These are phyloP conservation scores for Glyptemys insculpta DNA, from an alignment of 2,797 vertebrate genomes.

Conservation along the genomic window DNA sequence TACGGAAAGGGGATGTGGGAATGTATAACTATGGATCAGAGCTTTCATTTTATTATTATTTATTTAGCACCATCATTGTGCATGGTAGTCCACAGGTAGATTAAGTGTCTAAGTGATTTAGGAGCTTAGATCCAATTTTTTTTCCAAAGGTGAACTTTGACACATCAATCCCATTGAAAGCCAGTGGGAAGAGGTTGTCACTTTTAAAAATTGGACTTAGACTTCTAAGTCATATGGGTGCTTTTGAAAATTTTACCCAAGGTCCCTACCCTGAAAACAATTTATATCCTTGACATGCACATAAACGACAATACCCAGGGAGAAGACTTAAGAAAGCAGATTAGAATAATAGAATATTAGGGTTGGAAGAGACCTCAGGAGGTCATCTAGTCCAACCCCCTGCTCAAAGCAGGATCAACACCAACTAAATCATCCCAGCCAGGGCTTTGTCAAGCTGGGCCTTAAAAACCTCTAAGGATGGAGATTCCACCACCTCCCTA, in stretches of 20 bases:
- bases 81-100: background rate
- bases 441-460: too few relatives aligned
- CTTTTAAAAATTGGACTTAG: background rate
- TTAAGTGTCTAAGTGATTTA: background rate
- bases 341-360: too few relatives aligned
- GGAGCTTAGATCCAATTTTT: background rate
- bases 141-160: background rate
- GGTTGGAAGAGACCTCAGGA: too few relatives aligned
- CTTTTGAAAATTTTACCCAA: background rate
- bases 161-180: background rate
- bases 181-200: background rate
- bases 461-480: too few relatives aligned
- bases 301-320: background rate
- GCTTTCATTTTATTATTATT: constrained; percentile 3
- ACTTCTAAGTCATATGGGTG: background rate
- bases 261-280: background rate
- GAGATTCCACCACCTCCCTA: too few relatives aligned
- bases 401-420: too few relatives aligned
- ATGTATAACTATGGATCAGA: background rate
- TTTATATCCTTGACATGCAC: background rate
- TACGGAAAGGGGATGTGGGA: background rate
- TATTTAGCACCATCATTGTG: background rate
- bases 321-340: background rate
- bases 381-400: too few relatives aligned
- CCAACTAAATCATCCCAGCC: too few relatives aligned